Percentiles rank a stretch among this genome's conserved stretches.
Evolutionary conservation across 1,140 invertebrate genomes (phyloP).

Genomic region (Epicauta chinensis): DNA sequence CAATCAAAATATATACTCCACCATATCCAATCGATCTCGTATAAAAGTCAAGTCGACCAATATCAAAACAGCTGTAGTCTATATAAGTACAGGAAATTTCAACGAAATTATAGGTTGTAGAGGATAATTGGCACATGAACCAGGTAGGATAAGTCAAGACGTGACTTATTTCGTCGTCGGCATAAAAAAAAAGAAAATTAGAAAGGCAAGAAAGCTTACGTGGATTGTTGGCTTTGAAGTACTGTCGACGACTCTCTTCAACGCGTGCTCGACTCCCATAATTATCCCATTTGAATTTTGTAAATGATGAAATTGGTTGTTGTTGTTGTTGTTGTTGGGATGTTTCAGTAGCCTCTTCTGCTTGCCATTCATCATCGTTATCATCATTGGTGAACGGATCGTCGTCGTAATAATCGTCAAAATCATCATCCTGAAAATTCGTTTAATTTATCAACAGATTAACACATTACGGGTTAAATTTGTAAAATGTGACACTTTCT

Average conservation of each 20-base stretch:
- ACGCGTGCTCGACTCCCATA: constrained; percentile 28
- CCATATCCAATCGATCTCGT: background rate
- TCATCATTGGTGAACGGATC: constrained; percentile 9
- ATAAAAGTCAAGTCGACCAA: background rate
- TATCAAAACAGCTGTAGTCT: background rate
- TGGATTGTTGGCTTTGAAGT: constrained; percentile 3
- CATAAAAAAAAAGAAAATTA: background rate
- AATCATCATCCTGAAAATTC: constrained; percentile 9
- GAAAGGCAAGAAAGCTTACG: constrained; percentile 14
- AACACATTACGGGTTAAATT: too few relatives aligned
- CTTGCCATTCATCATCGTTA: constrained; percentile 21
- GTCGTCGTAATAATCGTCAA: constrained; percentile 17
- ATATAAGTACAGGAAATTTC: background rate
- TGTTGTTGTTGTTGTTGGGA: constrained; percentile 8
- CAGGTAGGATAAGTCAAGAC: background rate
- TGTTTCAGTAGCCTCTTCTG: constrained; percentile 28
- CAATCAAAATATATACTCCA: background rate
- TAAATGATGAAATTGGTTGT: constrained; percentile 24
- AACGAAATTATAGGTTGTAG: background rate
- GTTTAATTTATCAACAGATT: background rate
- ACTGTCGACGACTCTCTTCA: constrained; percentile 26
- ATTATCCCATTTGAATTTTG: constrained; percentile 32
- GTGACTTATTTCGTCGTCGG: background rate
- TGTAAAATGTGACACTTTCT: too few relatives aligned
- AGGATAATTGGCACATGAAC: background rate